Evolutionary conservation across 2,113 vertebrate species (phyloP), one percentile per base, ranked within the genome.

Genomic region (Serinus canaria): DNA sequence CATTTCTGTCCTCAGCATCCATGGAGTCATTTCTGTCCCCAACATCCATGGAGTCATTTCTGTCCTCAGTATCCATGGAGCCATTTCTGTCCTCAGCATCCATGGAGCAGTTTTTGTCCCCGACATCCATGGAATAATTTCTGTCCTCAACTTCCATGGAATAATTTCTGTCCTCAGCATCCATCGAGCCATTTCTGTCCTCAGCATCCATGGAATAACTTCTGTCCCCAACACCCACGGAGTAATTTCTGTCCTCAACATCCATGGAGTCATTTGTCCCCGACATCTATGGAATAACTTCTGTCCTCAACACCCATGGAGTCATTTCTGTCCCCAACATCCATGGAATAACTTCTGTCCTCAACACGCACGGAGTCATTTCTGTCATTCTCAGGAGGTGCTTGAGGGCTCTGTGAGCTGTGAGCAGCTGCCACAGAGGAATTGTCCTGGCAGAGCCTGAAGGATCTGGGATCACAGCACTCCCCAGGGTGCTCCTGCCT

Each of bases 51-150:
- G 47, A 30, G 2, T 37, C 4, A 22, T 50, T 69, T 15, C 64
- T n/a, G 31, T 13, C 15, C 21, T 16, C 15, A 60, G 0, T 15
- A 33, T 16, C 62, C 14, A 33, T 11, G 28, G 20, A 24, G 1
- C 3, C 1, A 8, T 66, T 44, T 66, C 64, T 67, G 22, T 25
- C 11, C 31, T 15, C 3, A 27, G 0, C 24, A 20, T 15, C n/a
- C n/a, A 49, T 6, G 24, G 17, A 35, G 0, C 3, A 0, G 2
- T 41, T 41, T 63, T 18, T 41, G 18, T 15, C 60, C 18, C 5
- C 12, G 30, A 1, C 16, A 62, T 16, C n/a, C 25, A 30, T 30
- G 19, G 47, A 68, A 1, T 7, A 1, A 11, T 28, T 50, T 15
- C n/a, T 35, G 22, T 9, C 43, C 41, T 17, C 41, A 44, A 1